Evolutionary conservation across 2,113 vertebrate species (phyloP), one percentile per base, ranked within the genome.

Genomic region (Crotalus horridus): DNA sequence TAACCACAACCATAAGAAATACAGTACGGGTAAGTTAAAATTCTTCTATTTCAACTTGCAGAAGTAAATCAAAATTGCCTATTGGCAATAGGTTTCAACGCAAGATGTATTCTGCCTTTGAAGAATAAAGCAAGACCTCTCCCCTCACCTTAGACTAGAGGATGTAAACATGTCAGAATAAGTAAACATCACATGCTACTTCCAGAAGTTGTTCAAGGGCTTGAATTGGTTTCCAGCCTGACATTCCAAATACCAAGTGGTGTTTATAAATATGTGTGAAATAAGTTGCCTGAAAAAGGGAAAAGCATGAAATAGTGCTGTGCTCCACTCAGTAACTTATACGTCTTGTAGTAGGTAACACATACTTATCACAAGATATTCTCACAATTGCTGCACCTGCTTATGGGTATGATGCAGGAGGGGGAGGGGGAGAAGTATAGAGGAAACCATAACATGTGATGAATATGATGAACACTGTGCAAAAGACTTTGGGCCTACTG

Each of bases 131-230:
- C 17, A 23, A 85, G 1, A 85, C 3, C 53, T 23, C 39, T 53
- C 43, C 51, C 24, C 91, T 61, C n/a, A 23, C 26, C 46, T 87
- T 61, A 55, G 43, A 43, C 2, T 43, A 43, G 10, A 33, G 29
- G 61, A 53, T 74, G 21, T 90, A 90, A 90, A 51, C 29, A 91
- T 87, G 85, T 61, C 64, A 85, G 90, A 81, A 91, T 81, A 91
- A 81, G 51, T 91, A 85, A 90, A 81, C 64, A 26, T 9, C 43
- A 23, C 17, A 11, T 61, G 61, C 29, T 48, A 2, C 21, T 48
- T 87, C 43, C 91, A 48, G 29, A 87, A 29, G 24, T 91, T 48
- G 81, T 55, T 81, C 26, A 21, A 90, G 39, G 21, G 69, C 69
- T 81, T 81, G 15, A 74, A 74, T 74, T 74, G 69, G 33, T 81